Evolutionary conservation across 2,888 invertebrate genomes (phyloP), one percentile per base, ranked within the genome.

Genomic region (Megastigmus dorsalis): DNA sequence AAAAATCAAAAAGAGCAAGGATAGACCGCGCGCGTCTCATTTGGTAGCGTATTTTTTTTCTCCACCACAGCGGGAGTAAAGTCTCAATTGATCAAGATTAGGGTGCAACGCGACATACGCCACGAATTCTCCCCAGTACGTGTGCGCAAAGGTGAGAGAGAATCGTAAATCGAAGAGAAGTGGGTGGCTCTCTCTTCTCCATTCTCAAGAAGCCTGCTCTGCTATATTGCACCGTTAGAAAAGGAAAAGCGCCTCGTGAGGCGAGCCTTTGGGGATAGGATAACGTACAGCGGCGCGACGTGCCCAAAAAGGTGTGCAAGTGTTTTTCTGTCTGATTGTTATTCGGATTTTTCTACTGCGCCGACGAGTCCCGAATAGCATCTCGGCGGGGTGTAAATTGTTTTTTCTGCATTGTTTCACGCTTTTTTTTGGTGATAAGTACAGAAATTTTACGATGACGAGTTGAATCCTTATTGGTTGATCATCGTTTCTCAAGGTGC

Each of bases 291-390:
- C 45, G 45, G 20, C 28, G n/a, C 7, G 26, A 6, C 54, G 33
- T 57, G 55, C 57, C 55, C 41, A 26, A n/a, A 55, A 52, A 69
- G 69, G 60, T 70, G 62, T 23, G 60, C 60, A 3, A 38, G 33
- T 20, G 3, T 36, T 30, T 20, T 15, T 50, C 5, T 30, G 20
- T 50, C 20, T 26, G 18, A 69, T 69, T 50, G 23, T 28, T 45
- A 18, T 20, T 30, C 20, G 50, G 1, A 23, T 59, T 60, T 50
- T 69, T 69, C 59, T 50, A 50, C 41, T 38, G 50, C 20, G 57
- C 48, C n/a, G 10, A 7, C 18, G 2, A n/a, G n/a, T 20, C n/a
- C 57, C n/a, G n/a, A n/a, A n/a, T n/a, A n/a, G n/a, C n/a, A n/a
- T n/a, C n/a, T n/a, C n/a, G n/a, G n/a, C n/a, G n/a, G n/a, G n/a